Evolutionary conservation across 2,888 invertebrate genomes (phyloP), one percentile per base, ranked within the genome.

Genomic region (Acholoe squamosa): DNA sequence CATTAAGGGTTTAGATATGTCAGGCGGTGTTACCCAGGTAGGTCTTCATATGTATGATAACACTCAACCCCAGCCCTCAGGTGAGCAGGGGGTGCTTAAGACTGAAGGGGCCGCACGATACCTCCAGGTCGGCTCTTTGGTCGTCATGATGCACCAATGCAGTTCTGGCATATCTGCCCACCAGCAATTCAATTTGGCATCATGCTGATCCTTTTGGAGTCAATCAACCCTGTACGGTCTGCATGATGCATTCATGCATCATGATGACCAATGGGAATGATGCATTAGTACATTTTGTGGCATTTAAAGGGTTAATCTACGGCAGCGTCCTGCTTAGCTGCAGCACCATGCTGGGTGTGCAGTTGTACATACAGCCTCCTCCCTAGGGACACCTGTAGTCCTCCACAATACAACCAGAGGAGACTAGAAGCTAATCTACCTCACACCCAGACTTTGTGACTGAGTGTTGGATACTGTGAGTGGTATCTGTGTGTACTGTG

Each of bases 321-420:
- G 3, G 14, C n/a, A 61, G 61, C 22, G 61, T n/a, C 61, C 61
- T 61, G 61, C 61, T 61, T 61, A 61, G 61, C 19, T n/a, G 3
- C 61, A 19, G 61, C 61, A 61, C 61, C 61, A 61, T 61, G 61
- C 61, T 61, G 61, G 5, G 61, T 19, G 12, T n/a, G 5, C 61
- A 61, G 61, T 61, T 19, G 19, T 19, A 7, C n/a, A 0, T n/a
- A 61, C 22, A 61, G 12, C n/a, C 61, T 61, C 61, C 61, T 19
- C 61, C 61, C 61, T 3, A n/a, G 61, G 61, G 61, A 61, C 61
- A 61, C 61, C 61, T 61, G 61, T n/a, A 61, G 22, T 43, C 61
- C 22, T 19, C 14, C n/a, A 61, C 61, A 61, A 61, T 61, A 61
- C 61, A n/a, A 7, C 61, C 19, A 3, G n/a, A 19, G n/a, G 1